phyloP scores from a whole-genome alignment of 2,113 vertebrate genomes.

The Notarius quadriscutis region DNA sequence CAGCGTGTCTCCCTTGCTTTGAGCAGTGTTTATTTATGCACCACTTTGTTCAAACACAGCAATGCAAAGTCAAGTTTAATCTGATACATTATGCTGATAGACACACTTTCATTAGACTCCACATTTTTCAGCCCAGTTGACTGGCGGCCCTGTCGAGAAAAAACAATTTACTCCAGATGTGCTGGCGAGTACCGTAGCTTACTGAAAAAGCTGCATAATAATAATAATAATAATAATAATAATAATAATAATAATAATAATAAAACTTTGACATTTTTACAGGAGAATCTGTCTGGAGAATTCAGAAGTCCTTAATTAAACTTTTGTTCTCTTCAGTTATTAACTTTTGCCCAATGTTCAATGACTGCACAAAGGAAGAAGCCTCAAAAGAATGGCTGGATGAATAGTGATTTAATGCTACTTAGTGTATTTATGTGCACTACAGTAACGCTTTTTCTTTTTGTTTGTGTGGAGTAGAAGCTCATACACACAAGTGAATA shows the following conservation, averaged over 20 bases:
- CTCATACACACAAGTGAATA: not conserved
- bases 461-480: not conserved
- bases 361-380: slow-evolving; percentile 61
- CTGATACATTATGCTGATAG: slow-evolving; percentile 67
- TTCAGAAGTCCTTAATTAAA: slow-evolving; percentile 54
- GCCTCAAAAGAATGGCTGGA: slow-evolving; percentile 2
- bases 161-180: slow-evolving; percentile 73
- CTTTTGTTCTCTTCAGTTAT: slow-evolving; percentile 39
- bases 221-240: not conserved
- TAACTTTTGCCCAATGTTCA: slow-evolving; percentile 47
- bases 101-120: slow-evolving; percentile 63
- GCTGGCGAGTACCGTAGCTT: slow-evolving; percentile 58
- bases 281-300: slow-evolving; percentile 37
- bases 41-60: slow-evolving; percentile 60
- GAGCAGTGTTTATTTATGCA: slow-evolving; percentile 66
- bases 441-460: not conserved
- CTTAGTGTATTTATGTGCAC: not conserved
- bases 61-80: slow-evolving; percentile 63
- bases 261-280: not conserved
- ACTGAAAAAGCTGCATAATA: slow-evolving; percentile 35
- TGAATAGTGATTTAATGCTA: not conserved
- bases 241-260: slow-evolving; percentile 5
- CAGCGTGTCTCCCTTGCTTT: slow-evolving; percentile 45
- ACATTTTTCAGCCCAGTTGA: slow-evolving; percentile 55
- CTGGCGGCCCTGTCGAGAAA: slow-evolving; percentile 59